Evolutionary conservation across 2,113 vertebrate genomes (phyloP), one percentile per base, ranked within the genome.

Genomic region (Thunnus maccoyii): DNA sequence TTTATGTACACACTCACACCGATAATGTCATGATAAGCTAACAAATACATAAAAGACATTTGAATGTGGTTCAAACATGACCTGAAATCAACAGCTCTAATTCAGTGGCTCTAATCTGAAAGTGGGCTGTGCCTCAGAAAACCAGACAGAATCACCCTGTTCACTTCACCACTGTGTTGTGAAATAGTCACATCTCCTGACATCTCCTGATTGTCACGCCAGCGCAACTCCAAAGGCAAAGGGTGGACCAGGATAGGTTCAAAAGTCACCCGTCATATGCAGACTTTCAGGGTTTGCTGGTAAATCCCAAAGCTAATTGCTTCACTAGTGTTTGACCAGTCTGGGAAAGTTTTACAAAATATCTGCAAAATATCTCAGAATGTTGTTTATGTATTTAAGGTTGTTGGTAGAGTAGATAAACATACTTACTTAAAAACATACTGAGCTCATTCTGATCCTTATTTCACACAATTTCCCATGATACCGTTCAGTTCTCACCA

Each of bases 41-140:
- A 20, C 6, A 5, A 60, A 69, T 41, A 18, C 32, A 54, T 65
- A 5, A 47, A 47, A 20, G 16, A 46, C 18, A 57, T 56, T 41
- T 20, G 17, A 3, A 58, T n/a, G 44, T n/a, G 5, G 4, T 72
- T 61, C 51, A 57, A 14, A 14, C 62, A 1, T 56, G 55, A 57
- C 32, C 20, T 68, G 8, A 44, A 76, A 52, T 66, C 48, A 46
- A 18, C n/a, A 50, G 5, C 1, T 61, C n/a, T 74, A 11, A 51
- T 66, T 57, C 60, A 22, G 4, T n/a, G 9, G 25, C 27, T 55
- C 4, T 32, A 64, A 82, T 44, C 46, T 73, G 25, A 82, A 60
- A 50, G 32, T 82, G 74, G 56, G 82, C 89, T 85, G 88, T 85
- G 78, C 2, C 51, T 73, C 41, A 55, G n/a, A 63, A 72, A 78